Base-by-base conservation (phyloP, 2,888 invertebrate species). In the Apodemia mormo region DNA sequence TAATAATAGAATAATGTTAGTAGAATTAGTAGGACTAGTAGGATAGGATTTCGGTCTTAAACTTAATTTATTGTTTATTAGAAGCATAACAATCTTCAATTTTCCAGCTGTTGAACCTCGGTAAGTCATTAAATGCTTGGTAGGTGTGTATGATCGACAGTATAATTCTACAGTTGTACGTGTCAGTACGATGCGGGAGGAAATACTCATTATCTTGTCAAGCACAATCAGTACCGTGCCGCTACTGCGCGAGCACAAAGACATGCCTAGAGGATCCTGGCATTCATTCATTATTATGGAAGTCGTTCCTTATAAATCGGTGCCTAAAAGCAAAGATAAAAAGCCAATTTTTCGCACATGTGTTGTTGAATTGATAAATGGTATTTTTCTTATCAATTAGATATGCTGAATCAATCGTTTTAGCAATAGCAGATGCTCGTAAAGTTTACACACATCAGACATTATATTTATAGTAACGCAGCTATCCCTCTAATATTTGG, bases 191-290 rank as follows among this genome's bases (percentile, higher is more conserved):
- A 89, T 89, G 85, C 90, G 92, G 90, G 92, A 92, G 93, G 93
- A 92, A 90, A 88, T 83, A 79, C 85, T 84, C 87, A 90, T 92
- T 92, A 93, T 92, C 88, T 84, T 92, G 93, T 93, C 92, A 90
- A 85, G 85, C 84, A 80, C 92, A 93, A 93, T 92, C 92, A 92
- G 88, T 82, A 81, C 68, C 71, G 69, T 73, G 70, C 75, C 74
- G 75, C 73, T 70, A 69, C 72, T 73, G 74, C 74, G 77, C 78
- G 77, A 76, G 77, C 75, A 82, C 79, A 86, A 83, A 85, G 84
- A 82, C 76, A 78, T 76, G 72, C 68, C 70, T 72, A 69, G 70
- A 71, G 72, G 71, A 65, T 40, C 52, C 58, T 69, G 65, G 22
- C 68, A 70, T 72, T 69, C 73, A 71, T 73, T 72, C 67, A 69